A percentile compares a stretch with the other conserved stretches of the same genome.
Evolutionary conservation across 1,140 invertebrate species (phyloP).

Genomic region (Gryllus bimaculatus): DNA sequence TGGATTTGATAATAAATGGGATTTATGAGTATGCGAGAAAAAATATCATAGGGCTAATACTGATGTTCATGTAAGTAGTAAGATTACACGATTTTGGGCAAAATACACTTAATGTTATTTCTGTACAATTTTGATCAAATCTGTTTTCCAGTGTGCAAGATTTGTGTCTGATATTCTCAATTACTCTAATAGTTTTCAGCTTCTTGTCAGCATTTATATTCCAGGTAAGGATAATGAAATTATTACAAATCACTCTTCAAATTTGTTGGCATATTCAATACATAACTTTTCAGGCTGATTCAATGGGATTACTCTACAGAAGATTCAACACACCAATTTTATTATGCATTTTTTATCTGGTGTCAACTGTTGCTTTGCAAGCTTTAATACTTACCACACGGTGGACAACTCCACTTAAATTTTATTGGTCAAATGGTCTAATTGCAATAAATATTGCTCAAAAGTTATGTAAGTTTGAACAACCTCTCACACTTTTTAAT

Average conservation of each 20-base stretch:
- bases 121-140: too few relatives aligned
- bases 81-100: background rate
- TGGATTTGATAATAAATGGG: background rate
- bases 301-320: constrained; percentile 53
- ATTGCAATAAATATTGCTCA: constrained; percentile 48
- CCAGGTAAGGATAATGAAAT: constrained; percentile 43
- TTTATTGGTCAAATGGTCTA: constrained; percentile 45
- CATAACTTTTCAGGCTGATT: constrained; percentile 43
- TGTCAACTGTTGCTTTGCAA: constrained; percentile 45
- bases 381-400: constrained; percentile 45
- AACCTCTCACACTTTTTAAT: background rate
- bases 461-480: constrained; percentile 43
- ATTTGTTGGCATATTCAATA: background rate
- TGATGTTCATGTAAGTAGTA: background rate
- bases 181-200: constrained; percentile 51
- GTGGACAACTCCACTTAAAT: constrained; percentile 40
- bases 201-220: constrained; percentile 65
- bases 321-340: constrained; percentile 48
- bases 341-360: constrained; percentile 45
- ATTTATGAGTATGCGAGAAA: background rate
- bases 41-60: background rate
- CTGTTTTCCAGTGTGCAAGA: constrained; percentile 51
- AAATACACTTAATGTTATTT: background rate
- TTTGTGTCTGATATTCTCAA: constrained; percentile 51
- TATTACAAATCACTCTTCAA: background rate